These are phyloP conservation scores for Heterodera carotae DNA, from an alignment of 1,140 invertebrate species.

Conservation along the genomic window DNA sequence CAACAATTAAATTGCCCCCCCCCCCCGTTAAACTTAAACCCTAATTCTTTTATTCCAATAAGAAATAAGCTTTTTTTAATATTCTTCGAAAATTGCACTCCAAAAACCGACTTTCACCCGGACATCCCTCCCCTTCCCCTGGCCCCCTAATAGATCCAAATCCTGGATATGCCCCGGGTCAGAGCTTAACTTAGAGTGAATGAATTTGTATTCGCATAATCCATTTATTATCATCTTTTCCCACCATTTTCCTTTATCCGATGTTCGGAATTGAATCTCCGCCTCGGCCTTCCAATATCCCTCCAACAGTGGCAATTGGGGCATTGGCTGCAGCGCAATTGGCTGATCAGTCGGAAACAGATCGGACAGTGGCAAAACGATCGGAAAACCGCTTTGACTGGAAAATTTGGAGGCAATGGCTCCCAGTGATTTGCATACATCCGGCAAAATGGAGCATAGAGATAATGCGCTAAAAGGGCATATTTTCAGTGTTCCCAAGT, in stretches of 20 bases:
- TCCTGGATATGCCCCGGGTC: too few relatives aligned
- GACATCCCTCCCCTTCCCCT: too few relatives aligned
- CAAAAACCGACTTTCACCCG: too few relatives aligned
- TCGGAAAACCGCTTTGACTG: not conserved
- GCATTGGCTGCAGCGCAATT: slow-evolving; percentile 10
- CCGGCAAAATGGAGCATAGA: slow-evolving; percentile 21
- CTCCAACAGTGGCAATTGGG: slow-evolving; percentile 12
- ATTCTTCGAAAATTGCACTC: too few relatives aligned
- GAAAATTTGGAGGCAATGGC: not conserved
- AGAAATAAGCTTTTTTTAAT: too few relatives aligned
- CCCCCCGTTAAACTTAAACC: too few relatives aligned
- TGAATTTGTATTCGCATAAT: too few relatives aligned
- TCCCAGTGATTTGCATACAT: not conserved
- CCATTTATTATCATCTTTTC: slow-evolving; percentile 3
- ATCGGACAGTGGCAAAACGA: slow-evolving; percentile 7
- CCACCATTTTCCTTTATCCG: not conserved
- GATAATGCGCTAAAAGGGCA: slow-evolving; percentile 5
- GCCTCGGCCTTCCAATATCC: slow-evolving; percentile 20
- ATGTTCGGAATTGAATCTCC: not conserved
- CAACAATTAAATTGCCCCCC: too few relatives aligned
- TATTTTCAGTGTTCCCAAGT: too few relatives aligned
- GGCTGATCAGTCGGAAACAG: slow-evolving; percentile 12
- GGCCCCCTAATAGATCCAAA: too few relatives aligned
- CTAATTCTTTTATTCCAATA: too few relatives aligned
- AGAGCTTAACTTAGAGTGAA: too few relatives aligned